Conservation (phyloP, 2,888 invertebrate species). For the Tuberolachnus salignus region DNA sequence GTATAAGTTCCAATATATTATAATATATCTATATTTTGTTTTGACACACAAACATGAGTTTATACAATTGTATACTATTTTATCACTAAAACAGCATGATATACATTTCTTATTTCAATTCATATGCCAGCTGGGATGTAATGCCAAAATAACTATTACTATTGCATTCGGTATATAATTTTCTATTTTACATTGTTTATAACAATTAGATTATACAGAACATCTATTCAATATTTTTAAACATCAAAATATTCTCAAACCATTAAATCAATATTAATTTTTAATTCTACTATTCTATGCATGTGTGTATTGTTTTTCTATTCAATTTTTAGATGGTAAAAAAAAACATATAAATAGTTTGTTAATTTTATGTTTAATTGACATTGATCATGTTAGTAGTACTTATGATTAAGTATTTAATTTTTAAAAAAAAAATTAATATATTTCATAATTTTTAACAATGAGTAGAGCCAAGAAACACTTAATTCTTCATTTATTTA, state of each 20-base stretch:
- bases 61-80: constrained; percentile 34
- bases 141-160: background rate
- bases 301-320: background rate
- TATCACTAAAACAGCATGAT: constrained; percentile 47
- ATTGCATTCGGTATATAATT: constrained; percentile 7
- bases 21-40: constrained; percentile 25
- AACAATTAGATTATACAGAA: background rate
- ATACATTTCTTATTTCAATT: constrained; percentile 12
- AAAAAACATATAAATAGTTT: too few species aligned
- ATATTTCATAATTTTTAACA: background rate
- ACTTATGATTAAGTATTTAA: too few species aligned
- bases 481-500: background rate
- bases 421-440: too few species aligned
- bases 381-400: too few species aligned
- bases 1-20: constrained; percentile 26
- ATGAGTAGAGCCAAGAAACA: background rate
- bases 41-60: constrained; percentile 57
- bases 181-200: background rate
- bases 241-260: background rate
- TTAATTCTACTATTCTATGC: background rate
- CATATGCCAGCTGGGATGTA: background rate
- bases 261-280: background rate
- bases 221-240: background rate
- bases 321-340: too few species aligned
- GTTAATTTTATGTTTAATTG: too few species aligned